A percentile compares a stretch with the other conserved stretches of the same genome.
Evolutionary conservation across 2,888 invertebrate species (phyloP).

Genomic region (Caenorhabditis sp.): DNA sequence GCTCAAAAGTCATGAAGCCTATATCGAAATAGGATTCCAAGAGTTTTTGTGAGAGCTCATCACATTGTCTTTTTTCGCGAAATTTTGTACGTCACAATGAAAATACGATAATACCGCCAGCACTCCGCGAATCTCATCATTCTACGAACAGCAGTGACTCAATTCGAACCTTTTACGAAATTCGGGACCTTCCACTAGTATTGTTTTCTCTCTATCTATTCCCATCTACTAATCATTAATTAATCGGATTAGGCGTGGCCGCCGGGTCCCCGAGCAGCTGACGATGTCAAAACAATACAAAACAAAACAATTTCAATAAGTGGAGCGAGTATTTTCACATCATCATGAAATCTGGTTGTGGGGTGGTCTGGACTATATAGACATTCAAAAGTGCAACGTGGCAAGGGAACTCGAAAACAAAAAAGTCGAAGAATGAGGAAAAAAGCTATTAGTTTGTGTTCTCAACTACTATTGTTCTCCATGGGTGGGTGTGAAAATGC

Average conservation of each 20-base stretch:
- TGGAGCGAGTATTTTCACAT: too few species aligned
- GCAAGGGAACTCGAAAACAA: neutral
- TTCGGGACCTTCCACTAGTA: slow-evolving; percentile 4
- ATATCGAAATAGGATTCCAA: too few species aligned
- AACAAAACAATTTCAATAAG: slow-evolving; percentile 46
- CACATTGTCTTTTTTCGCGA: too few species aligned
- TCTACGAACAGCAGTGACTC: neutral
- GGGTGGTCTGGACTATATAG: too few species aligned
- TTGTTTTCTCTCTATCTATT: slow-evolving; percentile 39
- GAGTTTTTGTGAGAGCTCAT: too few species aligned
- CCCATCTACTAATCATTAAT: slow-evolving; percentile 30
- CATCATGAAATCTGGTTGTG: too few species aligned
- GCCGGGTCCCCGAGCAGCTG: neutral
- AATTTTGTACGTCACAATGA: too few species aligned
- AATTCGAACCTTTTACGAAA: slow-evolving; percentile 7
- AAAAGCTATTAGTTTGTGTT: slow-evolving; percentile 11
- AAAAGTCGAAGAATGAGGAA: neutral
- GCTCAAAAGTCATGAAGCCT: neutral
- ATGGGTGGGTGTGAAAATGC: slow-evolving; percentile 7
- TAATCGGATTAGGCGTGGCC: slow-evolving; percentile 37
- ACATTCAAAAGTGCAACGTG: too few species aligned
- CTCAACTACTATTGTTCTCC: slow-evolving; percentile 4
- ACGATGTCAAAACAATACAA: slow-evolving; percentile 47
- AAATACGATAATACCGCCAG: too few species aligned
- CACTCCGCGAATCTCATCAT: neutral